Base-by-base conservation (phyloP, 2,797 vertebrate genomes). In the Thaleichthys pacificus region DNA sequence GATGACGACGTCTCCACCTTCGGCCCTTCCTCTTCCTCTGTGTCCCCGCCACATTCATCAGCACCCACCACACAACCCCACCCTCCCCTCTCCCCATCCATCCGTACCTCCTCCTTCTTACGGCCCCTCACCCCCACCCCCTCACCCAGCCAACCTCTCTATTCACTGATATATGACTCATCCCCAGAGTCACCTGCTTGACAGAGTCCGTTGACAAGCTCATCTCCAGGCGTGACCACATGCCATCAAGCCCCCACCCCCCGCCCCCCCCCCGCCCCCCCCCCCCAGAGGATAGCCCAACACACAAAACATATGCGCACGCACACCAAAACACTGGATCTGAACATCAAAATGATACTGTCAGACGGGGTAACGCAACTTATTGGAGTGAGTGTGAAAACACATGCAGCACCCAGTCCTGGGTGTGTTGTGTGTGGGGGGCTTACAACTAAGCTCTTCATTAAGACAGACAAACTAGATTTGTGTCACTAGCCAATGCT, bases 171-270 rank as follows among this genome's bases (percentile, higher is more conserved):
- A 35, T 35, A 58, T 14, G 21, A 58, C 15, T 22, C 57, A 22
- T 58, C 57, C 21, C 57, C 19, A 8, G 57, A 58, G 57, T 58
- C 79, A 71, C 71, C 75, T 69, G 77, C 71, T 81, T 70, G 74
- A 74, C 47, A 26, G 47, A 56, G 61, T 32, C 61, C 74, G 61
- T 57, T 70, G 69, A 49, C 35, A 57, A n/a, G 65, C 58, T 70
- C 2, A 15, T 60, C 1, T 51, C 0, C 24, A 35, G 5, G 32
- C 32, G 32, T 35, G 32, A 8, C 7, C 32, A 8, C 32, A 35
- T 7, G 8, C 32, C 32, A 35, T 35, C 65, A 17, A 72, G 80
- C 8, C 71, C 51, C 12, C n/a, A n/a, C n/a, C 11, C 28, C 1
- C 26, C 14, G 0, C 7, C 42, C 69, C 3, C 60, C 6, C 38